These are phyloP conservation scores for Campoplex nolae DNA, from an alignment of 2,888 invertebrate genomes.

Conservation along the genomic window DNA sequence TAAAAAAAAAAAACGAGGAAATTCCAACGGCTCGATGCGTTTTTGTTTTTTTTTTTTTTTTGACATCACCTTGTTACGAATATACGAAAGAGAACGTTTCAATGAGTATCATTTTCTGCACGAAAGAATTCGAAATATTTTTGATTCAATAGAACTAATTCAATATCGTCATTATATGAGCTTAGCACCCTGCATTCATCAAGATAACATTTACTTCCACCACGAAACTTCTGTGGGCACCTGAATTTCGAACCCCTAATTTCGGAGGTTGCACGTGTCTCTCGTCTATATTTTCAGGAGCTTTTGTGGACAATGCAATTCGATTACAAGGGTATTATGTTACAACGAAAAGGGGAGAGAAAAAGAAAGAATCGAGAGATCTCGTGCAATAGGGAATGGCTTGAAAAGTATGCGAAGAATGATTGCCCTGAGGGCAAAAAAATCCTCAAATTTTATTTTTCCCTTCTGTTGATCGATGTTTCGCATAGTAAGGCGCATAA, in stretches of 20 bases:
- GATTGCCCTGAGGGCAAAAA: not conserved
- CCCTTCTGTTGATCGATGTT: not conserved
- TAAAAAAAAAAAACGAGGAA: too few relatives aligned
- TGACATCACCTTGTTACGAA: not conserved
- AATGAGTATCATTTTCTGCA: not conserved
- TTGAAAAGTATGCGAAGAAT: conserved; percentile 44
- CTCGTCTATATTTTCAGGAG: conserved; percentile 10
- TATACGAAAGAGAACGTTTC: not conserved
- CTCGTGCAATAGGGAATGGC: conserved; percentile 10
- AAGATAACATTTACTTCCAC: not conserved
- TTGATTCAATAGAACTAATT: conserved; percentile 6
- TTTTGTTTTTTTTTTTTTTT: not conserved
- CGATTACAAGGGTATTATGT: conserved; percentile 71
- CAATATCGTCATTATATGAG: conserved; percentile 5
- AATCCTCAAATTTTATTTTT: not conserved
- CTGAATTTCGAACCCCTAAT: conserved; percentile 63
- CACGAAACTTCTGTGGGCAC: conserved; percentile 30
- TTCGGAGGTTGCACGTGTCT: conserved; percentile 41
- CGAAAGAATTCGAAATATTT: not conserved
- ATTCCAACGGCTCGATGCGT: too few relatives aligned
- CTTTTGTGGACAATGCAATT: conserved; percentile 56
- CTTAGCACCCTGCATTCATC: conserved; percentile 47
- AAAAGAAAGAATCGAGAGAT: not conserved
- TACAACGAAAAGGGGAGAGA: conserved; percentile 33
- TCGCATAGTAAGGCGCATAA: not conserved